Conservation (phyloP, 1,140 invertebrate genomes). For the Bombus terrestris region DNA sequence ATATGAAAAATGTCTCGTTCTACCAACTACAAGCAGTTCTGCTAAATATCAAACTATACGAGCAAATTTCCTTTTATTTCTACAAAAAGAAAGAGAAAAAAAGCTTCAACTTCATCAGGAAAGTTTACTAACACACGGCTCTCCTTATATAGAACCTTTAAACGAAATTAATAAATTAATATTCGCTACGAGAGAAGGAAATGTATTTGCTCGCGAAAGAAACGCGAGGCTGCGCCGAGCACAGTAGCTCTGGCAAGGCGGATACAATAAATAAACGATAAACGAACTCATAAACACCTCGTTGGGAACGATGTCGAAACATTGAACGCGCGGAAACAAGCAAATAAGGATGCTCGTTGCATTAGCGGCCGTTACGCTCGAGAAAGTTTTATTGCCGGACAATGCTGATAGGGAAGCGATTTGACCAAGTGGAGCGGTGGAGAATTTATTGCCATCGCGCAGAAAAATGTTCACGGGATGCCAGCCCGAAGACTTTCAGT, state of each 20-base stretch:
- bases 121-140: too few species aligned
- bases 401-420: slow-evolving; percentile 58
- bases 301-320: slow-evolving; percentile 29
- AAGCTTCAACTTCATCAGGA: too few species aligned
- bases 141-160: too few species aligned
- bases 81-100: too few species aligned
- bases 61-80: too few species aligned
- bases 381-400: slow-evolving; percentile 68
- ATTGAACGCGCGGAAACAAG: slow-evolving; percentile 45
- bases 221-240: neutral
- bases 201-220: neutral
- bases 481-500: slow-evolving; percentile 23
- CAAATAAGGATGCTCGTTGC: slow-evolving; percentile 69
- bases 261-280: slow-evolving; percentile 62
- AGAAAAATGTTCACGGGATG: slow-evolving; percentile 2
- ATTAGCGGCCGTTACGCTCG: slow-evolving; percentile 68
- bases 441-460: slow-evolving; percentile 53
- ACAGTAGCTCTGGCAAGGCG: slow-evolving; percentile 42
- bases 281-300: slow-evolving; percentile 71
- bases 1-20: too few species aligned
- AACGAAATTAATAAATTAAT: neutral
- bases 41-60: too few species aligned
- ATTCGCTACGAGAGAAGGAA: neutral
- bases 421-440: slow-evolving; percentile 43
- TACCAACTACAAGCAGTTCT: too few species aligned